Evolutionary conservation across 2,888 invertebrate genomes (phyloP).

Genomic region (Salticus scenicus): DNA sequence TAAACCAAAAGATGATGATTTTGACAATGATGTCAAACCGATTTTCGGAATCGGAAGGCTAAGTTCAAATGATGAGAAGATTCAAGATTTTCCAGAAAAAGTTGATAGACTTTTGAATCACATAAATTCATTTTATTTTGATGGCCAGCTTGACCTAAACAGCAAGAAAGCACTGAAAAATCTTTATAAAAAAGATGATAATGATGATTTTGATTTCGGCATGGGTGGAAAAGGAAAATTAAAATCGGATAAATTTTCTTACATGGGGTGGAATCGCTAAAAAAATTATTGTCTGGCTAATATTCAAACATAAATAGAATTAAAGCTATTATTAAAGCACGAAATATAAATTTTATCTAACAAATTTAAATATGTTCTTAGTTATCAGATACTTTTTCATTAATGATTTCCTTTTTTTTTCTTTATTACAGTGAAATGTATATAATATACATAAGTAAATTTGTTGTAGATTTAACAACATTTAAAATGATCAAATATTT

Average conservation of each 20-base stretch:
- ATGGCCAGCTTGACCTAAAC: conserved; percentile 72
- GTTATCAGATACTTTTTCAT: neutral
- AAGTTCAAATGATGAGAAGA: conserved; percentile 70
- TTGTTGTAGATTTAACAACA: neutral
- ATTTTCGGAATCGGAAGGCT: conserved; percentile 26
- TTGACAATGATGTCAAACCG: conserved; percentile 57
- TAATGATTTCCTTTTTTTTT: neutral
- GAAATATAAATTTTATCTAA: neutral
- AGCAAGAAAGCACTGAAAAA: conserved; percentile 71
- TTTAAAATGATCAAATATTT: neutral
- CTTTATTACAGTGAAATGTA: neutral
- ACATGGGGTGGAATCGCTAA: conserved; percentile 50
- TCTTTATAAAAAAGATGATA: conserved; percentile 65
- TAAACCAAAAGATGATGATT: conserved; percentile 45
- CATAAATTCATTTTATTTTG: conserved; percentile 73
- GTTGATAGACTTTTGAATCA: conserved; percentile 72
- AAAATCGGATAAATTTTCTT: conserved; percentile 45
- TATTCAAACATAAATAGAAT: neutral
- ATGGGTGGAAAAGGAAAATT: conserved; percentile 22
- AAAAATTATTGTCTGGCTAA: neutral
- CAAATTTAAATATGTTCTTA: neutral
- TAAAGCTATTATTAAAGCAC: neutral
- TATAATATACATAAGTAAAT: neutral
- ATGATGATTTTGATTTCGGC: conserved; percentile 66
- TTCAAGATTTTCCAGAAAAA: conserved; percentile 72